Conservation (phyloP, 2,113 vertebrate species). For the Phoenicopterus ruber region DNA sequence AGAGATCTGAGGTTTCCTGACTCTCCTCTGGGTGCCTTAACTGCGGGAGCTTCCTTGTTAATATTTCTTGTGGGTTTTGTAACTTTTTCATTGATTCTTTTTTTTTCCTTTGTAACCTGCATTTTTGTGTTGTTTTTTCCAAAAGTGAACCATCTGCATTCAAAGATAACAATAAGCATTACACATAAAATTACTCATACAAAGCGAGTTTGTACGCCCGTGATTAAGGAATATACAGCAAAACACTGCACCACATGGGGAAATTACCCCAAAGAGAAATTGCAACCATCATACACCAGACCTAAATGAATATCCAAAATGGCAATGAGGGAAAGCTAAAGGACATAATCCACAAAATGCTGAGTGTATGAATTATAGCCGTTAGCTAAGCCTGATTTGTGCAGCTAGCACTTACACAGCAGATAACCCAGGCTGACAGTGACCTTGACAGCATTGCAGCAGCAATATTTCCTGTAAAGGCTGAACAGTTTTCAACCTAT, state of each 20-base stretch:
- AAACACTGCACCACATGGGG: background rate
- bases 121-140: background rate
- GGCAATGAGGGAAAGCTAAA: background rate
- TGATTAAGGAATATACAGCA: background rate
- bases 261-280: background rate
- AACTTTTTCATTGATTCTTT: background rate
- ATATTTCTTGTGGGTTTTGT: background rate
- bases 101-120: accelerated
- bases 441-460: constrained; percentile 55
- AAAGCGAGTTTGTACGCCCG: background rate
- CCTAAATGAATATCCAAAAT: background rate
- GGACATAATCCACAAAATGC: background rate
- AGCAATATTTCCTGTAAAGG: constrained; percentile 24
- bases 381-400: constrained; percentile 26
- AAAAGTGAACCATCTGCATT: background rate
- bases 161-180: background rate
- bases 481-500: background rate
- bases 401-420: background rate
- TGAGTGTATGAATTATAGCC: constrained; percentile 1
- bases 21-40: background rate
- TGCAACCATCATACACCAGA: background rate
- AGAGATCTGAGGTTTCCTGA: background rate
- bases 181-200: background rate
- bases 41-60: background rate
- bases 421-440: constrained; percentile 39